A percentile compares a stretch with the other conserved stretches of the same genome.
These are phyloP conservation scores for Sclerodermus sp. DNA, from an alignment of 2,888 invertebrate genomes.

Conservation along the genomic window DNA sequence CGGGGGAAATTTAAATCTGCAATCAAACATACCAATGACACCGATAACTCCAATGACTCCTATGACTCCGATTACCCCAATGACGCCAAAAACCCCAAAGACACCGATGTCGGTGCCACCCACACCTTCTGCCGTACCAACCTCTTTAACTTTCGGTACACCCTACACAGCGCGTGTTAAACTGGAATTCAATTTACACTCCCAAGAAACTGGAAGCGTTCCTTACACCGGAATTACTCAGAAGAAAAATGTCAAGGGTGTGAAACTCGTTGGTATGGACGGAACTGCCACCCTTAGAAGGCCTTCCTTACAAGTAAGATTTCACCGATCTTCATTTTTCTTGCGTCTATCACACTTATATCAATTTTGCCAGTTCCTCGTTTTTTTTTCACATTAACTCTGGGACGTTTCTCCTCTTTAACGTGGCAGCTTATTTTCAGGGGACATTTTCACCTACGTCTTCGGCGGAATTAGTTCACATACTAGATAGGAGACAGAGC, in stretches of 20 bases:
- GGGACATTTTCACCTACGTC: conserved; percentile 55
- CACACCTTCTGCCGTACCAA: conserved; percentile 3
- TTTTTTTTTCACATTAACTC: neutral
- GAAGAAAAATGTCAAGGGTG: conserved; percentile 53
- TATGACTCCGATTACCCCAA: too few species aligned
- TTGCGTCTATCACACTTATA: too few species aligned
- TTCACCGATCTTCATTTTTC: conserved; percentile 1
- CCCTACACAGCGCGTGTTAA: conserved; percentile 32
- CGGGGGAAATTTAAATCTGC: conserved; percentile 2
- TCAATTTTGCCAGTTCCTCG: too few species aligned
- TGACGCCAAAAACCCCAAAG: conserved; percentile 2
- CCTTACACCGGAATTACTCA: conserved; percentile 15
- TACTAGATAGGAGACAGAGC: conserved; percentile 52
- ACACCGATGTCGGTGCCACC: neutral
- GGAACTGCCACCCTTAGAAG: conserved; percentile 46
- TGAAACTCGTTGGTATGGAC: conserved; percentile 54
- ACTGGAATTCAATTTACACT: conserved; percentile 47
- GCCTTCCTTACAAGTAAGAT: conserved; percentile 50
- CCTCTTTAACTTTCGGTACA: conserved; percentile 3
- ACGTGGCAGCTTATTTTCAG: conserved; percentile 34
- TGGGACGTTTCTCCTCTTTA: too few species aligned
- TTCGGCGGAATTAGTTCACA: conserved; percentile 53
- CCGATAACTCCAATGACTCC: too few species aligned
- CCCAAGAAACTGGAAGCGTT: conserved; percentile 21
- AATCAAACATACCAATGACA: too few species aligned